Base-by-base conservation (phyloP, 2,888 invertebrate species). In the Ligdia adustata region DNA sequence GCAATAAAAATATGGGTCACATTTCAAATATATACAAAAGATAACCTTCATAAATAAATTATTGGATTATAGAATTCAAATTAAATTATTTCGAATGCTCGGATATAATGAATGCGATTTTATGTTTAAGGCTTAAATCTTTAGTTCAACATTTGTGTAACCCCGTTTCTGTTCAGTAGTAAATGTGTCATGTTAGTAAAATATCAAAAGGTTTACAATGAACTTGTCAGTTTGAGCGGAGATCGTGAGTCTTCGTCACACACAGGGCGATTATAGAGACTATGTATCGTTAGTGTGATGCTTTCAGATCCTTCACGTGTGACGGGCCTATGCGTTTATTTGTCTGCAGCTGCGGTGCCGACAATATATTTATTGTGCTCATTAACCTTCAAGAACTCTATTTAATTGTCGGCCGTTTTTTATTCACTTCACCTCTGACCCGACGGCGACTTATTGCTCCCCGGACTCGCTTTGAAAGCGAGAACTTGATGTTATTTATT, bases 401-500 rank as follows among this genome's bases (percentile, higher is more conserved):
- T 90, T 89, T 90, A 90, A 90, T 90, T 89, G 90, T 90, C 82
- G 86, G 84, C 83, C 86, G 89, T 90, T 90, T 90, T 90, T 90
- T 89, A 90, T 89, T 84, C 87, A 87, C 77, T 76, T 89, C 89
- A 90, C 89, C 90, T 89, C 69, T 89, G 88, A 88, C 90, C 89
- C 83, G 79, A 75, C 76, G 73, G 79, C 82, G 84, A 89, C 89
- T 89, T 88, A 88, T 90, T 84, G 83, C 88, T 85, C 80, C 82
- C 80, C 87, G 84, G 84, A 68, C 80, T 76, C 79, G 81, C 87
- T 88, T 84, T 86, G 86, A 88, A 88, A 87, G 85, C 79, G 77
- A 82, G 83, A 84, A 84, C 86, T 81, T 81, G 80, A 75, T 82
- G 86, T 87, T 86, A 90, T 90, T 89, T 88, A 89, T 90, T 80